These are phyloP conservation scores for Pterois miles DNA, from an alignment of 2,797 vertebrate species.

Conservation along the genomic window DNA sequence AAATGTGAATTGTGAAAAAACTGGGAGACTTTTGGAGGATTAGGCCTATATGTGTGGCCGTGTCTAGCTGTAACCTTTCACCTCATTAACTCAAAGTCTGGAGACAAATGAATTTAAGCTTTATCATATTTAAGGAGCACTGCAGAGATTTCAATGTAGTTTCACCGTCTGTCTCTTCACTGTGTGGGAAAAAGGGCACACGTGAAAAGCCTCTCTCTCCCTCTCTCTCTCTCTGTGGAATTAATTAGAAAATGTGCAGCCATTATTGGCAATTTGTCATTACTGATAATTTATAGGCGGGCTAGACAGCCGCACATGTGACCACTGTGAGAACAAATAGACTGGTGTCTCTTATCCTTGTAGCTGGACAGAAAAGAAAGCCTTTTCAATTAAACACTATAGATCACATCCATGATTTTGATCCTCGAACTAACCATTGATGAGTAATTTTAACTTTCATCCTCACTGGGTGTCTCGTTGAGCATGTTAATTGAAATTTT, in stretches of 20 bases:
- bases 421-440: constrained; percentile 34
- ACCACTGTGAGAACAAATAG: constrained; percentile 48
- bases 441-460: constrained; percentile 65
- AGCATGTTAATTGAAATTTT: constrained; percentile 69
- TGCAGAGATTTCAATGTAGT: constrained; percentile 36
- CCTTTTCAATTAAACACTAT: constrained; percentile 66
- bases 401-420: constrained; percentile 67
- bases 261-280: constrained; percentile 65
- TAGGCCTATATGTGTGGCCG: not conserved
- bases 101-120: constrained; percentile 45
- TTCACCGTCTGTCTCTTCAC: constrained; percentile 43
- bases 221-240: constrained; percentile 23
- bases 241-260: constrained; percentile 68
- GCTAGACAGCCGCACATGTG: constrained; percentile 45
- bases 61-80: constrained; percentile 28
- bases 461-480: constrained; percentile 35
- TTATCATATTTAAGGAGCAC: constrained; percentile 24
- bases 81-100: constrained; percentile 46
- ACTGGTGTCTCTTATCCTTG: constrained; percentile 32
- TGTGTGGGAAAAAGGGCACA: constrained; percentile 44
- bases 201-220: constrained; percentile 39
- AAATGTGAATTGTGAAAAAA: not conserved
- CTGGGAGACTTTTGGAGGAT: not conserved
- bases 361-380: constrained; percentile 44
- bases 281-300: constrained; percentile 56